Evolutionary conservation across 2,113 vertebrate species (phyloP), one percentile per base, ranked within the genome.

Genomic region (Excalfactoria chinensis): DNA sequence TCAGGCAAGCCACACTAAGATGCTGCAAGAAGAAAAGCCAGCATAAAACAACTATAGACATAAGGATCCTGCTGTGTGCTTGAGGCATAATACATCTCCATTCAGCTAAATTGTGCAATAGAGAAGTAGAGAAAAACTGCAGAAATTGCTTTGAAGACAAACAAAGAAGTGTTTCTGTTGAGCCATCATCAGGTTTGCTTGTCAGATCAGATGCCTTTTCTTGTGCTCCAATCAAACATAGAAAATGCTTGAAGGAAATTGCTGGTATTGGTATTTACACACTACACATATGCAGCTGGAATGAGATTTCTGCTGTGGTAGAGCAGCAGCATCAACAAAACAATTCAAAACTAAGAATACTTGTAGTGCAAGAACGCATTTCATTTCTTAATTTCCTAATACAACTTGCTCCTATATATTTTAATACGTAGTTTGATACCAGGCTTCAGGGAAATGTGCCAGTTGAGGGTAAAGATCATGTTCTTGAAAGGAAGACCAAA

Each of bases 61-160:
- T 35, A 66, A 93, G 60, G 44, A 68, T 80, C 93, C 87, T 86
- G 84, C 93, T 93, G 91, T 14, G 91, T 68, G 87, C 93, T 76
- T 22, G 60, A 87, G 87, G 91, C 75, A 80, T 80, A 91, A 88
- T 48, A 12, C 44, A 84, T 72, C 66, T 16, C 87, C 89, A 53
- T 80, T 77, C 87, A 85, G 68, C 82, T 91, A 70, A 91, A 86
- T 0, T 44, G 74, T 70, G 89, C 91, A 80, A 83, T 6, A 83
- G 40, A 83, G 68, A 79, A 86, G 93, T 11, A 20, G 26, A 70
- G 58, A 68, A 92, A 90, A 96, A 73, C 63, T 85, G 90, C 82
- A 93, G 69, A 95, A 95, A 95, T 92, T 89, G 75, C 91, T 96
- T 78, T 68, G 75, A 85, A 94, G 94, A 92, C 86, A 86, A 76